These are phyloP conservation scores for Bovichtus diacanthus DNA, from an alignment of 2,797 vertebrate genomes.

Conservation along the genomic window DNA sequence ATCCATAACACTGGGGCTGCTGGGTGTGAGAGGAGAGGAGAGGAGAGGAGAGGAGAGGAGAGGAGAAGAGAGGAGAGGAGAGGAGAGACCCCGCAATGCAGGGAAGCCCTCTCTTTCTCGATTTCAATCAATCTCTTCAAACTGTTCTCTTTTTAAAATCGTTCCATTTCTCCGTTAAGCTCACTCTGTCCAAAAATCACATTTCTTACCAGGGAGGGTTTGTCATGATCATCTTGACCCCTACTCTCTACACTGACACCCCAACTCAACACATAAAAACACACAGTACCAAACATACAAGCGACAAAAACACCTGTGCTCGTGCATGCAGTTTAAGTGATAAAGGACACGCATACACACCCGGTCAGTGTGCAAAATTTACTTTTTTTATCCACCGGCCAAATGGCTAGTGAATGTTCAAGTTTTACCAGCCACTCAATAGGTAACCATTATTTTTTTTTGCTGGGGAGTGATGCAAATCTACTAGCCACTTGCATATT, in stretches of 20 bases:
- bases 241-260: neutral
- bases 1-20: slow-evolving; percentile 78
- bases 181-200: slow-evolving; percentile 16
- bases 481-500: too few relatives aligned
- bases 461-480: too few relatives aligned
- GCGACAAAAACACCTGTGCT: slow-evolving; percentile 17
- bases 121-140: slow-evolving; percentile 33
- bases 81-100: slow-evolving; percentile 58
- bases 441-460: too few relatives aligned
- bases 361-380: neutral
- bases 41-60: neutral
- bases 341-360: neutral
- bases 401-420: too few relatives aligned
- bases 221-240: slow-evolving; percentile 23
- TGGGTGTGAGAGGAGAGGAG: slow-evolving; percentile 55
- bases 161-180: slow-evolving; percentile 19
- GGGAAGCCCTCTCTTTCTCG: slow-evolving; percentile 59
- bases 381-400: too few relatives aligned
- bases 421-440: too few relatives aligned
- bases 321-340: neutral
- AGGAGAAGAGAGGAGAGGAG: neutral
- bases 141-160: slow-evolving; percentile 25
- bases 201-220: slow-evolving; percentile 23
- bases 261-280: neutral
- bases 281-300: neutral